Base-by-base conservation (phyloP, 2,797 vertebrate species). In the Acanthurus leucopareius region DNA sequence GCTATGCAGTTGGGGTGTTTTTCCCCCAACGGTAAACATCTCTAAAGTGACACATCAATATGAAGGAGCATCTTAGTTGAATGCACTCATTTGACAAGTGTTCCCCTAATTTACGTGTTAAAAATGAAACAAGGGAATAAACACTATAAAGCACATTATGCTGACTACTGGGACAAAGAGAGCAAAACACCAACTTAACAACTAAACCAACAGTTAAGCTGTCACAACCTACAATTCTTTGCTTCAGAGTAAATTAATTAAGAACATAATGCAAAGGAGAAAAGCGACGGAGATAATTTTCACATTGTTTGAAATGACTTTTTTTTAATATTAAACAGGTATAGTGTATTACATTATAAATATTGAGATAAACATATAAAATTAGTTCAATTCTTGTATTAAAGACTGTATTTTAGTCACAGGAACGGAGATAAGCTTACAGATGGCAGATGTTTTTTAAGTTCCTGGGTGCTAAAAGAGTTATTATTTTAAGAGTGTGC, bases 1-100 rank as follows among this genome's bases (percentile, higher is more conserved):
- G 74, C 87, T 80, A 84, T 75, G 70, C 75, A 77, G 74, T 22
- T 57, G 65, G 75, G 74, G 72, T 65, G 82, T 72, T 73, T 77
- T 86, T 89, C 77, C 81, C 8, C 72, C 69, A 40, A 28, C 44
- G 65, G 76, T 79, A 84, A 77, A 82, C 63, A 71, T 84, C 48
- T 79, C 53, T 63, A 75, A 86, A 58, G 61, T 44, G 69, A 79
- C 75, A 77, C 62, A 60, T 63, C 60, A 77, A 75, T 44, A 75
- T 35, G 45, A 79, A 60, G 52, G 67, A 58, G 48, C 28, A 42
- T 60, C 73, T 80, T 48, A 80, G 61, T 16, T 35, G 64, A 49
- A 78, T 42, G 66, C n/a, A 59, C 60, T 58, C 10, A 75, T 73
- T 59, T 68, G 11, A 35, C 22, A 8, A 44, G 28, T 56, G 48